A percentile compares a stretch with the other conserved stretches of the same genome.
Conservation (phyloP, 2,888 invertebrate species). For the Sinhomidia bicolor region DNA sequence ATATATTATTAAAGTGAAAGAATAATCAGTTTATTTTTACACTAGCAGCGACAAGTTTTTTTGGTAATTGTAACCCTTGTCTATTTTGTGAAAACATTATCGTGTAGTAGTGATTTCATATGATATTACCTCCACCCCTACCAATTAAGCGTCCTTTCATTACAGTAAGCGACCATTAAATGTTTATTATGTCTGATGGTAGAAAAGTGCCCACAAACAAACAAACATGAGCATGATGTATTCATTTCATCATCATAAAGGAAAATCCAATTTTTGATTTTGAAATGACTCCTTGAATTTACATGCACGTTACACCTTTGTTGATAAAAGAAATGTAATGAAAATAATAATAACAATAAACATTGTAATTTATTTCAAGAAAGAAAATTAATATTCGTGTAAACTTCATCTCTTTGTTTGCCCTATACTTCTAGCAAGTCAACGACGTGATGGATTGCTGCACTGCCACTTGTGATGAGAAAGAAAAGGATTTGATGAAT, state of each 20-base stretch:
- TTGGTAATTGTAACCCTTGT: background rate
- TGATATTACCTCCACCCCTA: slow-evolving; percentile 15
- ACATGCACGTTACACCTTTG: slow-evolving; percentile 50
- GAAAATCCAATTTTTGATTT: slow-evolving; percentile 44
- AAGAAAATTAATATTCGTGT: slow-evolving; percentile 64
- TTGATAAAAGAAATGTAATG: slow-evolving; percentile 43
- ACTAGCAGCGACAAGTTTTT: background rate
- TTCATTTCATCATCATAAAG: slow-evolving; percentile 2
- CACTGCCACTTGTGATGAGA: slow-evolving; percentile 63
- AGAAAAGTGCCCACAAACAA: background rate
- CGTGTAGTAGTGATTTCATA: background rate
- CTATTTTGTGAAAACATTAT: background rate
- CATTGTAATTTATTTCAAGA: slow-evolving; percentile 55
- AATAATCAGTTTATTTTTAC: slow-evolving; percentile 49
- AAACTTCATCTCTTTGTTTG: slow-evolving; percentile 65
- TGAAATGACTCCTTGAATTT: slow-evolving; percentile 46
- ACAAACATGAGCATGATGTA: background rate
- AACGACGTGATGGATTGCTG: slow-evolving; percentile 71
- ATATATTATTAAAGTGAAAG: background rate
- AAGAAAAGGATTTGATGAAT: slow-evolving; percentile 69
- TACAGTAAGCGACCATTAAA: background rate
- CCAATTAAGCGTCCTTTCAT: background rate
- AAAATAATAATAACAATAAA: slow-evolving; percentile 44
- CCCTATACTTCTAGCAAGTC: slow-evolving; percentile 51
- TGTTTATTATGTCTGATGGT: background rate